Base-by-base conservation (phyloP, 2,797 vertebrate genomes). In the Tragelaphus oryx region DNA sequence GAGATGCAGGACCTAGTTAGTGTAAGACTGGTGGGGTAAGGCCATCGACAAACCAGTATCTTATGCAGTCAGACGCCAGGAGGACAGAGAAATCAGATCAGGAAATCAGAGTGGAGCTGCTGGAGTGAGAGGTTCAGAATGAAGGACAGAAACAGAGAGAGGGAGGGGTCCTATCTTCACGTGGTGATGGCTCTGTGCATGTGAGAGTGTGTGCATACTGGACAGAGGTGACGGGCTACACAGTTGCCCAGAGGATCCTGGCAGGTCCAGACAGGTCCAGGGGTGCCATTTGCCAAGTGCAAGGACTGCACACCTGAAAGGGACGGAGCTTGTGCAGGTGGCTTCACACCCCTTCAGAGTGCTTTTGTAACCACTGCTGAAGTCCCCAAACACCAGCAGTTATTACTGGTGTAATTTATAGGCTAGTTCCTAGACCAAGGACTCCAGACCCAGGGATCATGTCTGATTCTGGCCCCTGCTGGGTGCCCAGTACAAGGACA, bases 151-250 rank as follows among this genome's bases (percentile, higher is more conserved):
- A 14, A 74, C 12, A 59, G 28, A 0, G 28, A 26, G 46, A 17
- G 41, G 4, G 20, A 8, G 16, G 6, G 78, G 48, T 18, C 28
- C 33, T 20, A 4, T n/a, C 55, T 54, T 3, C 14, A 9, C 18
- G 5, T 0, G 0, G 16, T 1, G n/a, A 71, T 4, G n/a, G 59
- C 76, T 62, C 3, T 46, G 54, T 33, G 8, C 33, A 17, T 4
- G 41, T 5, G 10, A 10, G 30, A 13, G 37, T 9, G 37, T n/a
- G 52, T 6, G 41, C 33, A 46, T 16, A 8, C 28, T 12, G 20
- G 9, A 65, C 75, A 74, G 20, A 4, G 16, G 12, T 17, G 2
- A 30, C 4, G n/a, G 68, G 57, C 30, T 75, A 6, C 50, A 48
- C 9, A 28, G 33, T 26, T 68, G 10, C 17, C 50, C 50, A n/a